Base-by-base conservation (phyloP, 2,113 vertebrate species). In the Theristicus caerulescens region DNA sequence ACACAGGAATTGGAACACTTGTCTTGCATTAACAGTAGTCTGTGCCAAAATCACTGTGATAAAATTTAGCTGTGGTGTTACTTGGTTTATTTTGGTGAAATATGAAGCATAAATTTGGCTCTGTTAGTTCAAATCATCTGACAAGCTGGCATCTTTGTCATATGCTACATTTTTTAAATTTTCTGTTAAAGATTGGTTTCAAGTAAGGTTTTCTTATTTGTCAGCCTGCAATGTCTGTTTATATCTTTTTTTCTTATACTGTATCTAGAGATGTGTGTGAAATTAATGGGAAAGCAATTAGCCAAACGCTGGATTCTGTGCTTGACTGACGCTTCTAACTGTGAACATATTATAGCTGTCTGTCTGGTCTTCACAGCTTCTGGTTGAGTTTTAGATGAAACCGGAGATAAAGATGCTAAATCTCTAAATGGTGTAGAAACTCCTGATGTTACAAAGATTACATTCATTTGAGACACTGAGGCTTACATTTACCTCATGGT, bases 251-350 rank as follows among this genome's bases (percentile, higher is more conserved):
- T 76, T 57, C 76, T 44, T 58, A 76, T 32, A 76, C 40, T 78
- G 22, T 31, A 34, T 59, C 44, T 57, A 26, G 61, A 65, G 46
- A 27, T 51, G 31, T 27, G 44, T 94, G 72, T 36, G 83, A 90
- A 94, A 93, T 92, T 94, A 91, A 90, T 84, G 70, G 78, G 73
- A 87, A 87, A 72, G 61, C 70, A 72, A 72, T 92, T 94, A 95
- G 40, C 69, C 74, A 77, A 54, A 64, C 71, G 82, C 65, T 2
- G 57, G 38, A n/a, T 86, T 83, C 89, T 74, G 72, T 3, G 64
- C n/a, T 46, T 91, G 86, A 86, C 80, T 84, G 90, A 58, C 0
- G 0, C 42, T 88, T 84, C 52, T 88, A 40, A 59, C 93, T 94
- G 73, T 85, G 72, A 93, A 27, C 55, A 19, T 66, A 24, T 40